Base-by-base conservation (phyloP, 2,113 vertebrate species). In the Scortum barcoo region DNA sequence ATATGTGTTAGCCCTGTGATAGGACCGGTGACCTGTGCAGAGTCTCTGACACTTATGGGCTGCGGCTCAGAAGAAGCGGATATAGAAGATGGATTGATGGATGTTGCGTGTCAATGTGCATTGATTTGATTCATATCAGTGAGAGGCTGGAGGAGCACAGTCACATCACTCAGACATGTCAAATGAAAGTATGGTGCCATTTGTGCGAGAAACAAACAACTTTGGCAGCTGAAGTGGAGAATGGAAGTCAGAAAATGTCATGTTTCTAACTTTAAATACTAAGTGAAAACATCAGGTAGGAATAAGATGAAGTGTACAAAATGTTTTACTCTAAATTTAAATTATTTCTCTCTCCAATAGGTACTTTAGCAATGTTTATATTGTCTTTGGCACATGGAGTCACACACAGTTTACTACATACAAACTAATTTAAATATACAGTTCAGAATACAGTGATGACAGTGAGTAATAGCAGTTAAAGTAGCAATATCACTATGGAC, bases 91-190 rank as follows among this genome's bases (percentile, higher is more conserved):
- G 51, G 61, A 76, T 50, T 56, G 72, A 78, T 69, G 51, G 68
- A 83, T 78, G 69, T 57, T 46, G 38, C 70, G 50, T 67, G 72
- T 68, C 81, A 56, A 76, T 67, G 70, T 57, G 30, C 38, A 86
- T 58, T 80, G 73, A 88, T 80, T 73, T 72, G 76, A 86, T 84
- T 57, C 12, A 0, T 74, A 68, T 86, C 70, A 66, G 16, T 61
- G 63, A 53, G 50, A 48, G 48, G 20, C 40, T 30, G 48, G 58
- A 40, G 33, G 60, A 14, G 14, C 30, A n/a, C n/a, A 26, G 50
- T 66, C 72, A 28, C 26, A 58, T 75, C 26, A 76, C n/a, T 87
- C 76, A 56, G 19, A 72, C 26, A 57, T 72, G 80, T 76, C 46
- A 17, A 42, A 57, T 53, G 20, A 87, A 50, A 67, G 16, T 72